A percentile compares a stretch with the other conserved stretches of the same genome.
These are phyloP conservation scores for Spheniscus humboldti DNA, from an alignment of 2,797 vertebrate genomes.

Conservation along the genomic window DNA sequence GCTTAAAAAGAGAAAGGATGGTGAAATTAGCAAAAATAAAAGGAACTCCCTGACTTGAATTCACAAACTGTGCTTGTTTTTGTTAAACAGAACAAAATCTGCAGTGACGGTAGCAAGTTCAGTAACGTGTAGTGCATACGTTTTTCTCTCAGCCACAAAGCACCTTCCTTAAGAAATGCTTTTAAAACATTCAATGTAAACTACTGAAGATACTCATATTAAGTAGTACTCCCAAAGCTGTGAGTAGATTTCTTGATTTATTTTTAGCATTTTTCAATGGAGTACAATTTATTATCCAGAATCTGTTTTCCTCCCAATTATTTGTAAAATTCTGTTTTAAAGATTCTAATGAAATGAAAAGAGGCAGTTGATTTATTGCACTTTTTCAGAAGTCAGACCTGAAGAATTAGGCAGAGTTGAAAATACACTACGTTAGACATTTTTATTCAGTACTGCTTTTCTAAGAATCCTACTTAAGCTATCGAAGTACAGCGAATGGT, in stretches of 20 bases:
- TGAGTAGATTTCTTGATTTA: slow-evolving; percentile 38
- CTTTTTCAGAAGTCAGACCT: neutral
- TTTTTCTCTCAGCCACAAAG: slow-evolving; percentile 62
- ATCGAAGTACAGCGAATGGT: neutral
- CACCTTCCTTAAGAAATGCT: slow-evolving; percentile 56
- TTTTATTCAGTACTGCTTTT: slow-evolving; percentile 7
- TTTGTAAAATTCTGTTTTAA: neutral
- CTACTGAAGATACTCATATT: slow-evolving; percentile 45
- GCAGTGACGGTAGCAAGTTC: slow-evolving; percentile 67
- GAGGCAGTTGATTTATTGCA: neutral
- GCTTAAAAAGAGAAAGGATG: slow-evolving; percentile 71
- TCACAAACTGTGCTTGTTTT: slow-evolving; percentile 75
- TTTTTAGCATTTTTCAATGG: slow-evolving; percentile 4
- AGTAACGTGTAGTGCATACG: slow-evolving; percentile 67
- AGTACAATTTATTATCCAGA: neutral
- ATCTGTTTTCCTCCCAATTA: neutral
- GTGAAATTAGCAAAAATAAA: slow-evolving; percentile 76
- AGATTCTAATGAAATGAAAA: neutral
- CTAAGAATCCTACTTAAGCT: neutral
- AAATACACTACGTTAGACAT: neutral
- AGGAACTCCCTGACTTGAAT: slow-evolving; percentile 74
- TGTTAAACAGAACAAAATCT: slow-evolving; percentile 76
- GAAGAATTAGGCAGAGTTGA: neutral
- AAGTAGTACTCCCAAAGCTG: slow-evolving; percentile 49
- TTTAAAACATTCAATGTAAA: slow-evolving; percentile 58